A percentile compares a stretch with the other conserved stretches of the same genome.
Conservation (phyloP, 2,797 vertebrate species). For the Loris lydekkerianus region DNA sequence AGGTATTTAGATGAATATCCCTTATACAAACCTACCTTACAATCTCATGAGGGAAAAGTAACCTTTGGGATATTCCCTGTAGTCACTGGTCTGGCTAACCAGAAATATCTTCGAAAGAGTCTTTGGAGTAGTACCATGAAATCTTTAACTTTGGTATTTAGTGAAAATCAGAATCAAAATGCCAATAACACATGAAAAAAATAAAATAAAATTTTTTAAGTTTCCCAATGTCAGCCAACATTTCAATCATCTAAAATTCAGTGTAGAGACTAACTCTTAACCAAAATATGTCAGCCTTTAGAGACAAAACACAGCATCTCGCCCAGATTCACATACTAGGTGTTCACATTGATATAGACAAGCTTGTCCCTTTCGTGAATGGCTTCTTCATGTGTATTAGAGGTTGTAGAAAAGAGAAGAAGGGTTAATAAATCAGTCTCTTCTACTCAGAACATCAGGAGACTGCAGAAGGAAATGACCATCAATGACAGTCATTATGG, state of each 20-base stretch:
- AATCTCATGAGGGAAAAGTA: background rate
- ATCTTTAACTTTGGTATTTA: conserved; percentile 19
- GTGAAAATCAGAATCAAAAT: conserved; percentile 43
- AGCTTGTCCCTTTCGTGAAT: background rate
- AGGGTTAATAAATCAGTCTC: background rate
- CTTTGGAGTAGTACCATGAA: background rate
- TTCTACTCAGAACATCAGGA: background rate
- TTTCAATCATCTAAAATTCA: background rate
- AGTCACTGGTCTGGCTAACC: background rate
- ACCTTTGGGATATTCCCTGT: background rate
- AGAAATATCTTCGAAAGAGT: conserved; percentile 43
- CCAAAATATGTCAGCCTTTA: background rate
- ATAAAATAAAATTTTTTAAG: background rate
- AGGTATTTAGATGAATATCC: conserved; percentile 4
- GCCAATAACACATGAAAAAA: conserved; percentile 49
- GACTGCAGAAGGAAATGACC: background rate
- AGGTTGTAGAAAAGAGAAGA: background rate
- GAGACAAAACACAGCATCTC: background rate
- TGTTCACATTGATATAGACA: background rate
- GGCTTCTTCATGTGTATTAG: background rate
- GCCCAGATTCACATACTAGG: background rate
- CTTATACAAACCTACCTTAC: conserved; percentile 51
- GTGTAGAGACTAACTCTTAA: background rate
- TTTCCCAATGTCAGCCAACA: background rate
- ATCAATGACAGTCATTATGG: background rate